Conservation (phyloP, 2,888 invertebrate species). For the Drosophila niveifrons region DNA sequence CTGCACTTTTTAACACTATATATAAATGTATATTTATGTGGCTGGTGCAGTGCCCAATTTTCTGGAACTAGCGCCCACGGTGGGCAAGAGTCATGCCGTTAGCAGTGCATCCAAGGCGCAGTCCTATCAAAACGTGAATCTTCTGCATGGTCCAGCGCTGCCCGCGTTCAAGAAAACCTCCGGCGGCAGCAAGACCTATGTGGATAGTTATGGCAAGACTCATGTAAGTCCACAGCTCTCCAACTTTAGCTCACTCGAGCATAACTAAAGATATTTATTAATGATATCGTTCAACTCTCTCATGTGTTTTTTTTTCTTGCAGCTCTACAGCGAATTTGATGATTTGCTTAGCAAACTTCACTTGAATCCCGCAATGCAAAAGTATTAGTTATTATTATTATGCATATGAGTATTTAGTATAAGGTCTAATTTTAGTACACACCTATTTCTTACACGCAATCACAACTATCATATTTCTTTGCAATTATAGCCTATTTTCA, state of each 20-base stretch:
- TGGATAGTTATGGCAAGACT: constrained; percentile 75
- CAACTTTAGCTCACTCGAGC: constrained; percentile 8
- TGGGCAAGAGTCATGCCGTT: constrained; percentile 64
- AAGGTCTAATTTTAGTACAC: constrained; percentile 40
- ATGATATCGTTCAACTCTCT: constrained; percentile 26
- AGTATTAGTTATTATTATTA: constrained; percentile 55
- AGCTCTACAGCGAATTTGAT: constrained; percentile 84
- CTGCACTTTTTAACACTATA: constrained; percentile 6
- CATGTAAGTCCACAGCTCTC: constrained; percentile 66
- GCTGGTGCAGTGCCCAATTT: constrained; percentile 68
- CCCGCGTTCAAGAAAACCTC: constrained; percentile 62
- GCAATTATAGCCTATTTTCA: neutral
- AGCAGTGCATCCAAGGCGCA: constrained; percentile 72
- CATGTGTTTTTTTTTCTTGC: constrained; percentile 18
- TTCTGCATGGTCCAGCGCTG: constrained; percentile 70
- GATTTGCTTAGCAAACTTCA: constrained; percentile 82
- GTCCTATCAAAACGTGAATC: constrained; percentile 82
- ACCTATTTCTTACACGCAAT: constrained; percentile 16
- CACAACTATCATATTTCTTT: constrained; percentile 4
- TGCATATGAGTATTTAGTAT: constrained; percentile 11
- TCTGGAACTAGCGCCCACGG: constrained; percentile 66
- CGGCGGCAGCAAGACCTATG: constrained; percentile 70
- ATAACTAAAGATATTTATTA: constrained; percentile 17
- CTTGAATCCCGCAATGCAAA: constrained; percentile 69
- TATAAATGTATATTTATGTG: constrained; percentile 10